A percentile compares a stretch with the other conserved stretches of the same genome.
These are phyloP conservation scores for Malacosoma neustria DNA, from an alignment of 2,888 invertebrate species.

Conservation along the genomic window DNA sequence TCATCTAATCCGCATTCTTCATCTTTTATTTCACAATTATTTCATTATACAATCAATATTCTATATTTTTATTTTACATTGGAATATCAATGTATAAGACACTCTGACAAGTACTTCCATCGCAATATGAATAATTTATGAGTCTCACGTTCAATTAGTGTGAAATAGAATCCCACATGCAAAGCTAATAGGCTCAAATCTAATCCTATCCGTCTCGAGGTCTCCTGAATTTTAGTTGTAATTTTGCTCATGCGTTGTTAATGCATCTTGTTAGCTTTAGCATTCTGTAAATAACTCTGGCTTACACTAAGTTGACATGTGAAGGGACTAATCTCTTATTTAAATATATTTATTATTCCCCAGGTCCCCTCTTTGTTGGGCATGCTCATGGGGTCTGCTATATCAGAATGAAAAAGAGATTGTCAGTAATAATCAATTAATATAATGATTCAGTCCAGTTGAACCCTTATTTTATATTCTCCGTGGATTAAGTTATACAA, in stretches of 20 bases:
- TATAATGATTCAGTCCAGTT: no score
- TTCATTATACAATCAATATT: neutral
- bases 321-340: constrained; percentile 53
- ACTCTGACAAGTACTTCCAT: no score
- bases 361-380: constrained; percentile 26
- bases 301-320: constrained; percentile 49
- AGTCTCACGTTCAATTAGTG: neutral
- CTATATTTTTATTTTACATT: neutral
- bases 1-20: no score
- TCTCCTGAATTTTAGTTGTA: neutral
- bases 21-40: neutral
- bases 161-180: neutral
- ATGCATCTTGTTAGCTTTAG: constrained; percentile 27
- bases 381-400: no score
- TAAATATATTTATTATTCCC: constrained; percentile 40
- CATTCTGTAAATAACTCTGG: constrained; percentile 35
- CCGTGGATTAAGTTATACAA: no score
- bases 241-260: neutral
- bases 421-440: no score
- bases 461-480: no score
- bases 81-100: no score
- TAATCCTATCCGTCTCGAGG: neutral
- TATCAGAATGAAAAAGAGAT: no score
- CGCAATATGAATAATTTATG: no score
- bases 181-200: constrained; percentile 3